A percentile compares a stretch with the other conserved stretches of the same genome.
phyloP scores from a whole-genome alignment of 2,797 vertebrate species.

The Chelonia mydas region DNA sequence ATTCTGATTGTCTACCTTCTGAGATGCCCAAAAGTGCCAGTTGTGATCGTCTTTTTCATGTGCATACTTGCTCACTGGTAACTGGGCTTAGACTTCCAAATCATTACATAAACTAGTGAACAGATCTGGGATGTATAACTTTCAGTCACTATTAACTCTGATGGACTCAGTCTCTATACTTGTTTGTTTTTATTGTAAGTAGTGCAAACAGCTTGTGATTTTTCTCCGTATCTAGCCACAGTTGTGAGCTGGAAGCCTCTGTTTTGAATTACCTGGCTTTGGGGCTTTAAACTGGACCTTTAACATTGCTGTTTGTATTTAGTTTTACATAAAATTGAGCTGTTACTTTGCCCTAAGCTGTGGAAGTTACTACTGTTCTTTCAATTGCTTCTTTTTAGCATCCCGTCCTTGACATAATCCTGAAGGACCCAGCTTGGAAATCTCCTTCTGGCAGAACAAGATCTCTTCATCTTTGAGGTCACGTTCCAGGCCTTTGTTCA shows the following conservation, averaged over 20 bases:
- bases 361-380: constrained; percentile 48
- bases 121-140: not conserved
- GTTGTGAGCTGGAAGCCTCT: not conserved
- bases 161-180: not conserved
- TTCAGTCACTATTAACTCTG: not conserved
- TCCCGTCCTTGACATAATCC: constrained; percentile 67
- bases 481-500: constrained; percentile 83
- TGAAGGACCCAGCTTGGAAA: constrained; percentile 65
- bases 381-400: constrained; percentile 61
- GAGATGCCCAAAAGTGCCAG: not conserved
- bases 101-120: not conserved
- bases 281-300: constrained; percentile 41
- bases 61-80: not conserved
- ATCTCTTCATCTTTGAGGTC: constrained; percentile 80
- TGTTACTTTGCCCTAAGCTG: constrained; percentile 61
- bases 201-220: not conserved
- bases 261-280: constrained; percentile 58
- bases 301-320: constrained; percentile 68
- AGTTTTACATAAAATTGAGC: constrained; percentile 61
- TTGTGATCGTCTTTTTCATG: constrained; percentile 5
- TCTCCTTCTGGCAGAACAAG: constrained; percentile 75
- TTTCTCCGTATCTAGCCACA: not conserved
- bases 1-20: not conserved
- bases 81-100: not conserved
- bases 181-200: not conserved